Conservation (phyloP, 2,888 invertebrate species). For the Leptopilina syphax region DNA sequence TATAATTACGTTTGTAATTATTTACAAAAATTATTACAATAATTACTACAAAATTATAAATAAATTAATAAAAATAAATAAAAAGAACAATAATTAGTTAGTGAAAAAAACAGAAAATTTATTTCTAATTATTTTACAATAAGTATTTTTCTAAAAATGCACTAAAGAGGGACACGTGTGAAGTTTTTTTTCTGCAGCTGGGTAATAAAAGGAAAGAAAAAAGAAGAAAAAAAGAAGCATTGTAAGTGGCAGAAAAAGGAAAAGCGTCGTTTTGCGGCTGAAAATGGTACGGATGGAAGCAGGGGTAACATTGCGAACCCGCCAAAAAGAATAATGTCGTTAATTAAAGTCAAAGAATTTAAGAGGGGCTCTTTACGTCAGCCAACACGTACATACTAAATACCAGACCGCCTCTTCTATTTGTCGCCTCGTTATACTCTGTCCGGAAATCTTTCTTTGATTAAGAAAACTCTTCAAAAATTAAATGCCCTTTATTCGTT, state of each 20-base stretch:
- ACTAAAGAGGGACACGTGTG: not conserved
- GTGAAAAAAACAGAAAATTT: no score
- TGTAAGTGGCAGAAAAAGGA: not conserved
- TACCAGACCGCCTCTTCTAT: slow-evolving; percentile 24
- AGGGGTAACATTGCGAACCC: not conserved
- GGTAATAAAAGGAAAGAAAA: not conserved
- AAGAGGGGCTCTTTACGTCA: slow-evolving; percentile 25
- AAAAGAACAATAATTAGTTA: no score
- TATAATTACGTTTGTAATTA: no score
- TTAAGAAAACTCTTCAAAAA: not conserved
- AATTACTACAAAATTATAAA: no score
- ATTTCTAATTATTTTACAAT: no score
- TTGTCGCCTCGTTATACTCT: slow-evolving; percentile 37
- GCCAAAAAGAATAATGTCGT: slow-evolving; percentile 39
- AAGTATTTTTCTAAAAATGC: no score
- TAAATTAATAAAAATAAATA: no score
- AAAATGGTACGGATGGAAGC: not conserved
- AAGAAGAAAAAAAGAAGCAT: slow-evolving; percentile 18
- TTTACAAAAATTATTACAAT: no score
- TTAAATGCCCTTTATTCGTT: not conserved
- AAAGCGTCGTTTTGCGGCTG: slow-evolving; percentile 28
- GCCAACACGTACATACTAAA: slow-evolving; percentile 28
- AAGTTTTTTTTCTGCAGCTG: not conserved
- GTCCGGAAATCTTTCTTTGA: slow-evolving; percentile 24
- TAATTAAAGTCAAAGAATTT: slow-evolving; percentile 40